Percentiles rank a stretch among this genome's conserved stretches.
phyloP scores from a whole-genome alignment of 2,113 vertebrate species.

The Rattus rattus region DNA sequence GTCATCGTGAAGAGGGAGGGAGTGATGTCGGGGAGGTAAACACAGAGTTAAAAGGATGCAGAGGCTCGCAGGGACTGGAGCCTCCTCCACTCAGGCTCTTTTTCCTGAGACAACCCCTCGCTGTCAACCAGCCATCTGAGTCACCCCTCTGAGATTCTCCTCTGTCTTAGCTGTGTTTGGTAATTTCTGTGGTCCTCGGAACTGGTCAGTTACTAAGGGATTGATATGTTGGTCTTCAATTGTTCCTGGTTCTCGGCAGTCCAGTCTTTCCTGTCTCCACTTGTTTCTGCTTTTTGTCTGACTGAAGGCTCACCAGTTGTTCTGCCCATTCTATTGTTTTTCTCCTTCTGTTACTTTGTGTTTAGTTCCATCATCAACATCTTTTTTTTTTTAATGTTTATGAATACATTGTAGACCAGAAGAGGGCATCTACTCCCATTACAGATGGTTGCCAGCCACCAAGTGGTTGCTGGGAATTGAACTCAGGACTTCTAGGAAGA shows the following conservation, averaged over 20 bases:
- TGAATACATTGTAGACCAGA: too few relatives aligned
- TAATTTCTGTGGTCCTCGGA: not conserved
- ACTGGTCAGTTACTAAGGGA: not conserved
- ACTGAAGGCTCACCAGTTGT: not conserved
- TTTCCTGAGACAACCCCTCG: not conserved
- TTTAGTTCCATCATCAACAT: slow-evolving; percentile 6
- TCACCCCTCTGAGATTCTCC: not conserved
- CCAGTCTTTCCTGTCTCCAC: not conserved
- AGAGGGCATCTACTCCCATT: too few relatives aligned
- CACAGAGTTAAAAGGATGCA: not conserved
- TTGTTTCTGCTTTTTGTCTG: slow-evolving; percentile 8
- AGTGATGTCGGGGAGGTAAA: not conserved
- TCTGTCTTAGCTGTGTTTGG: not conserved
- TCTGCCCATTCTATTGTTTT: not conserved
- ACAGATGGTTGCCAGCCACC: too few relatives aligned
- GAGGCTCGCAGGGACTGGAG: not conserved
- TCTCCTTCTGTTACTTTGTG: not conserved
- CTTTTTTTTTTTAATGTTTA: not conserved
- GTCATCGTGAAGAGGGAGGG: not conserved
- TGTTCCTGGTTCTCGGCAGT: not conserved
- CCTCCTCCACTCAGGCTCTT: not conserved
- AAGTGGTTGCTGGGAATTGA: too few relatives aligned
- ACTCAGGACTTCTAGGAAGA: too few relatives aligned
- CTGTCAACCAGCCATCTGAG: not conserved
- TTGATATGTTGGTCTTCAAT: not conserved